These are phyloP conservation scores for Epinotia brunnichana DNA, from an alignment of 2,888 invertebrate genomes.

Conservation along the genomic window DNA sequence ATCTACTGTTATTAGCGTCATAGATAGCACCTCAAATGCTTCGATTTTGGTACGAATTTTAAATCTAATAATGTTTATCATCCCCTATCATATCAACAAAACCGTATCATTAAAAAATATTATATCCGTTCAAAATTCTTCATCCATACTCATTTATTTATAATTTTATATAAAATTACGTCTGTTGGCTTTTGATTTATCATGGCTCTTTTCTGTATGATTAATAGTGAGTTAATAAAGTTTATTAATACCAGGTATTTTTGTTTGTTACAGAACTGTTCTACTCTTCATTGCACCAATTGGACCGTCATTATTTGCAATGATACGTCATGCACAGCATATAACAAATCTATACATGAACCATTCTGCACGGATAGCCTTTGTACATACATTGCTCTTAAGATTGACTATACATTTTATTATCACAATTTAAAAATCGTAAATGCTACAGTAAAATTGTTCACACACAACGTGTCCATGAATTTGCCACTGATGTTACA, in stretches of 20 bases:
- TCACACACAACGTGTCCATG: conserved; percentile 57
- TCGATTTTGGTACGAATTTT: conserved; percentile 62
- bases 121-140: no score
- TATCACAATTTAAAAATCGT: conserved; percentile 64
- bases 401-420: conserved; percentile 69
- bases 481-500: conserved; percentile 60
- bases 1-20: conserved; percentile 64
- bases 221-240: background rate
- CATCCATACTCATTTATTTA: no score
- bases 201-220: no score
- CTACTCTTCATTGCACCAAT: conserved; percentile 67
- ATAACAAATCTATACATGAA: conserved; percentile 64
- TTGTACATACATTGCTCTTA: conserved; percentile 67
- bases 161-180: no score
- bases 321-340: conserved; percentile 57
- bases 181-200: background rate
- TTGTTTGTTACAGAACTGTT: conserved; percentile 69
- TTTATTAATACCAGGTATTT: background rate
- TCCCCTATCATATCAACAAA: no score
- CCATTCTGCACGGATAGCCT: conserved; percentile 63
- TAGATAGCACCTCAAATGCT: conserved; percentile 58
- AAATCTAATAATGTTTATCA: no score
- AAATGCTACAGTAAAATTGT: conserved; percentile 67
- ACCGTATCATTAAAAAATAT: no score
- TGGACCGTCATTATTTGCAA: conserved; percentile 69